Percentiles rank a stretch among this genome's conserved stretches.
phyloP scores from a whole-genome alignment of 1,140 invertebrate genomes.

The Drosophila subobscura region DNA sequence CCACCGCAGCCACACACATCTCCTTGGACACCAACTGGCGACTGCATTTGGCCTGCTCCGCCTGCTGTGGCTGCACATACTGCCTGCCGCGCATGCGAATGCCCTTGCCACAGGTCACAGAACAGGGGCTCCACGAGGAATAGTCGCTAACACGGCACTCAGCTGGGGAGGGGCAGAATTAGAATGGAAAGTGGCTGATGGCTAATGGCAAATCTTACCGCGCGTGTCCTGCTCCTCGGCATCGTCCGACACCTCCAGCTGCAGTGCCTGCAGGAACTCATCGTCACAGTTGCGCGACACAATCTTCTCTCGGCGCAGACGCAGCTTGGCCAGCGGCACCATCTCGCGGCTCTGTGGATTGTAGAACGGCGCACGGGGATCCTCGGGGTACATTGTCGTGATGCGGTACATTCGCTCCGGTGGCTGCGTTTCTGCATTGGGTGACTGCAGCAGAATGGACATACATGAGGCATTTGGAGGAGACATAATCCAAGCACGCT shows the following conservation, averaged over 20 bases:
- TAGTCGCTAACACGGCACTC: conserved; percentile 92
- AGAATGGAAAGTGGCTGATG: not conserved
- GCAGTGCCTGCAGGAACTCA: conserved; percentile 86
- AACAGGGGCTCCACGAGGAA: conserved; percentile 91
- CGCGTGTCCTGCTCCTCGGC: conserved; percentile 88
- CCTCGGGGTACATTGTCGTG: conserved; percentile 93
- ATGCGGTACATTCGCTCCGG: conserved; percentile 90
- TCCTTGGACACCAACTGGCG: conserved; percentile 93
- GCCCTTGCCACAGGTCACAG: conserved; percentile 94
- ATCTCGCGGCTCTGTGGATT: conserved; percentile 89
- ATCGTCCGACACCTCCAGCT: conserved; percentile 88
- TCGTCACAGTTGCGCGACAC: conserved; percentile 90
- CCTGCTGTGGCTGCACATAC: conserved; percentile 91
- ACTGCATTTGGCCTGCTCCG: conserved; percentile 90
- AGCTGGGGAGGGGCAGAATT: conserved; percentile 84
- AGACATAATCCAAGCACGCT: too few relatives aligned
- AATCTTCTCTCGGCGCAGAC: conserved; percentile 89
- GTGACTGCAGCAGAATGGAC: conserved; percentile 86
- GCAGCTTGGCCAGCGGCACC: conserved; percentile 91
- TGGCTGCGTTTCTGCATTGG: conserved; percentile 93
- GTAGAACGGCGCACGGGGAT: conserved; percentile 96
- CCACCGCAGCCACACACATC: conserved; percentile 91
- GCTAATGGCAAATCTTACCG: conserved; percentile 85
- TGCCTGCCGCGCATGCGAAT: conserved; percentile 90
- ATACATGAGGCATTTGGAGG: not conserved